Evolutionary conservation across 1,140 invertebrate genomes (phyloP).

Genomic region (Magallana ariakensis): DNA sequence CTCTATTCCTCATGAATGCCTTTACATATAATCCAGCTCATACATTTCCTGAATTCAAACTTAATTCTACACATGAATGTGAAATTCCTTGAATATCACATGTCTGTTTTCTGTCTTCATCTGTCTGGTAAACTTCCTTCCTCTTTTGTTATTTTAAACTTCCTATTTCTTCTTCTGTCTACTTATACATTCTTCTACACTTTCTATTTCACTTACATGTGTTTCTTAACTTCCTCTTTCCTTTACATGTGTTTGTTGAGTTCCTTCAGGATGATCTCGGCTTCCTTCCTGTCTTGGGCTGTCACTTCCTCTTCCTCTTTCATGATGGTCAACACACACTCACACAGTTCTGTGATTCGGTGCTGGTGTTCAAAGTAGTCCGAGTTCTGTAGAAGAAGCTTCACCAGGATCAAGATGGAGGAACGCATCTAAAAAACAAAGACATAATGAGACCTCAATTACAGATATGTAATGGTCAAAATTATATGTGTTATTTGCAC

Average conservation of each 20-base stretch:
- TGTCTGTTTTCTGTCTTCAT: no score
- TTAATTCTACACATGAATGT: no score
- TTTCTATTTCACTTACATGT: neutral
- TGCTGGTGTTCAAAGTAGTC: conserved; percentile 72
- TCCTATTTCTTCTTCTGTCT: no score
- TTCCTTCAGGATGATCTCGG: conserved; percentile 38
- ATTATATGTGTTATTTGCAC: no score
- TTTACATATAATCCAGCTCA: no score
- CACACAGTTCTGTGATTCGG: conserved; percentile 68
- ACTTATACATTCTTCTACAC: no score
- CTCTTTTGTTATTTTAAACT: no score
- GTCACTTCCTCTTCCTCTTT: conserved; percentile 67
- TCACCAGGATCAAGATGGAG: conserved; percentile 70
- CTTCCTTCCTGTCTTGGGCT: conserved; percentile 63
- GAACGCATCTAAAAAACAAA: conserved; percentile 68
- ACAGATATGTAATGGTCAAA: no score
- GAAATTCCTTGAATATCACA: no score
- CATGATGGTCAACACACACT: conserved; percentile 65
- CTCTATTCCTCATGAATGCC: no score
- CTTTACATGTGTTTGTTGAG: neutral
- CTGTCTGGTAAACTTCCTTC: no score
- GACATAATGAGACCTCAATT: neutral
- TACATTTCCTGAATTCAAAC: no score
- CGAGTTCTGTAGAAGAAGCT: conserved; percentile 73
- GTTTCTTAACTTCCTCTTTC: neutral